Percentiles rank a stretch among this genome's conserved stretches.
These are phyloP conservation scores for Danaus chrysippus DNA, from an alignment of 2,888 invertebrate species.

Conservation along the genomic window DNA sequence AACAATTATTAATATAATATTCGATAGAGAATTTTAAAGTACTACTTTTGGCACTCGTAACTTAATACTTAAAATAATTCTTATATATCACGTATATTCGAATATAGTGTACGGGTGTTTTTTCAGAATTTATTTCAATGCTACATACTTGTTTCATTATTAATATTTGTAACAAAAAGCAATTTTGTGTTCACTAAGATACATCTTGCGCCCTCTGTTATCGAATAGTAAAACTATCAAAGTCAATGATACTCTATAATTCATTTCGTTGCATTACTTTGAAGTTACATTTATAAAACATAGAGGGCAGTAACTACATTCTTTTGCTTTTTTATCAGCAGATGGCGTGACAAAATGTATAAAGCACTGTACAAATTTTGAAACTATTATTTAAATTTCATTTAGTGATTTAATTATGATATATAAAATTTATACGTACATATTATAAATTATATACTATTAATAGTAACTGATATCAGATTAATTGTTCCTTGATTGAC, in stretches of 20 bases:
- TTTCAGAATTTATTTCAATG: no score
- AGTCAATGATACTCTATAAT: no score
- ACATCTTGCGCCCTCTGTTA: conserved; percentile 40
- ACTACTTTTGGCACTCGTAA: no score
- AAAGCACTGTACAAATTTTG: background rate
- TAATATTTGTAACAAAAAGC: no score
- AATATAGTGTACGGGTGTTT: no score
- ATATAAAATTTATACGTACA: background rate
- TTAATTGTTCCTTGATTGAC: conserved; percentile 56
- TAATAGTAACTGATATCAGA: conserved; percentile 28
- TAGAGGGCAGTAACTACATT: conserved; percentile 33
- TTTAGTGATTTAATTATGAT: background rate
- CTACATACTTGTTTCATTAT: no score
- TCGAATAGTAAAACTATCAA: conserved; percentile 38
- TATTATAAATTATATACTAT: background rate
- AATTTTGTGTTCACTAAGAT: background rate
- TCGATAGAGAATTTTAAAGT: no score
- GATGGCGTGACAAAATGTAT: background rate
- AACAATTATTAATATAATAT: no score
- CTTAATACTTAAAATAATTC: no score
- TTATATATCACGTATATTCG: no score
- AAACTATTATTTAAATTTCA: background rate
- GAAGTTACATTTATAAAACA: conserved; percentile 1
- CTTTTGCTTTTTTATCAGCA: background rate
- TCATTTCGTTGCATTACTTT: no score